Evolutionary conservation across 2,888 invertebrate species (phyloP).

Genomic region (Dermolepida albohirtum): DNA sequence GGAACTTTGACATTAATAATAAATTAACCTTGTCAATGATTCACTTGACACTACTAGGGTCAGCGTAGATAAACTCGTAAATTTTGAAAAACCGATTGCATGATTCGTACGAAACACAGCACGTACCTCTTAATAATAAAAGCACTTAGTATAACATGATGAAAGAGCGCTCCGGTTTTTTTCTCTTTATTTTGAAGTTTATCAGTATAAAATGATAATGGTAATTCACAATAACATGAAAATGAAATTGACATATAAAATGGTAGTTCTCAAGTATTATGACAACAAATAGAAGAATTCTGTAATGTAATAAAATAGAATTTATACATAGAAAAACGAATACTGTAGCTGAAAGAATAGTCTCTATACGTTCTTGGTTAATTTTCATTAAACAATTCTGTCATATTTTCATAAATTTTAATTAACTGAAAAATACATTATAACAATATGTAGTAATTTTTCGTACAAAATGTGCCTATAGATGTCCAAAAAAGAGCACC

Average conservation of each 20-base stretch:
- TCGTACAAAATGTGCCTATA: no score
- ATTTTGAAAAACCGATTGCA: neutral
- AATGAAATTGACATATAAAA: constrained; percentile 2
- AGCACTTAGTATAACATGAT: constrained; percentile 11
- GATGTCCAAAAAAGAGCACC: no score
- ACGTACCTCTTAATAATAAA: constrained; percentile 13
- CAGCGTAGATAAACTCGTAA: neutral
- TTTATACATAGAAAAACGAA: no score
- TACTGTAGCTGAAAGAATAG: no score
- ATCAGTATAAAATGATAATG: constrained; percentile 16
- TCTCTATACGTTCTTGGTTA: no score
- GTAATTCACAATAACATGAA: constrained; percentile 6
- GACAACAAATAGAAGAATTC: no score
- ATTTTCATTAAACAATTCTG: no score
- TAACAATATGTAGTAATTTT: no score
- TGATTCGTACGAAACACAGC: neutral
- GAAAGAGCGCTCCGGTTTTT: neutral
- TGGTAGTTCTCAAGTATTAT: no score
- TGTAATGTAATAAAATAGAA: no score
- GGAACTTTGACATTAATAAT: constrained; percentile 59
- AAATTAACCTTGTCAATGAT: constrained; percentile 60
- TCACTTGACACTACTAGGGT: constrained; percentile 54
- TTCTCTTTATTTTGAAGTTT: constrained; percentile 3
- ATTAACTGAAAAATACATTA: no score
- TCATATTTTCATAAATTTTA: no score